phyloP scores from a whole-genome alignment of 2,113 vertebrate genomes.

The Donacobius atricapilla region DNA sequence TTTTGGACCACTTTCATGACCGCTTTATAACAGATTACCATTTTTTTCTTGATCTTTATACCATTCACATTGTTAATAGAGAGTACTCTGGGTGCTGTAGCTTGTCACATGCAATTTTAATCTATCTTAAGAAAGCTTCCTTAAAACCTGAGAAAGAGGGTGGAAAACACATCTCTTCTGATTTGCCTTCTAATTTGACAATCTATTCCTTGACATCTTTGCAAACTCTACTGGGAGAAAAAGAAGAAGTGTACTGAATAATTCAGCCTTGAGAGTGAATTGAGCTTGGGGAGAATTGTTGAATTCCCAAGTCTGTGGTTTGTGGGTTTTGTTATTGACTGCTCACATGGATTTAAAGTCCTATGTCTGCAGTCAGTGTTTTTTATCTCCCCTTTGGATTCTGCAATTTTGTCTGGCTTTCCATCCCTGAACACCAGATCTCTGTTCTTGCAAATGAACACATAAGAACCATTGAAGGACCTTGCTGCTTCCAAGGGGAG shows the following conservation, averaged over 20 bases:
- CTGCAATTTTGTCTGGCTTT: neutral
- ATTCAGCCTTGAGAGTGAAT: neutral
- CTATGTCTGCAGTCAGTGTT: neutral
- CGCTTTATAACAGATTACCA: neutral
- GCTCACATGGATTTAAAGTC: neutral
- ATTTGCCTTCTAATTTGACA: neutral
- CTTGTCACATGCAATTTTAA: neutral
- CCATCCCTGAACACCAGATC: neutral
- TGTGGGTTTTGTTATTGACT: constrained; percentile 12
- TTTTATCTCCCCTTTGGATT: neutral
- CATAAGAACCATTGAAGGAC: neutral
- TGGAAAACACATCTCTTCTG: neutral
- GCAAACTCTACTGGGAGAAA: neutral
- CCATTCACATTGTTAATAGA: neutral
- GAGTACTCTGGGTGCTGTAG: neutral
- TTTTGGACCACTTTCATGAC: neutral
- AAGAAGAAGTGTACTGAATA: neutral
- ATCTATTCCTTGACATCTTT: constrained; percentile 9
- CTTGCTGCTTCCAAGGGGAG: neutral
- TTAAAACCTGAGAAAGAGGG: neutral
- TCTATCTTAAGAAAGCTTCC: neutral
- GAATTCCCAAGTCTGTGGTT: neutral
- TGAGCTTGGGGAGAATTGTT: neutral
- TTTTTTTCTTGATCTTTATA: neutral
- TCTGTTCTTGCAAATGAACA: neutral